phyloP scores from a whole-genome alignment of 2,888 invertebrate species.

The Venusia cambrica region DNA sequence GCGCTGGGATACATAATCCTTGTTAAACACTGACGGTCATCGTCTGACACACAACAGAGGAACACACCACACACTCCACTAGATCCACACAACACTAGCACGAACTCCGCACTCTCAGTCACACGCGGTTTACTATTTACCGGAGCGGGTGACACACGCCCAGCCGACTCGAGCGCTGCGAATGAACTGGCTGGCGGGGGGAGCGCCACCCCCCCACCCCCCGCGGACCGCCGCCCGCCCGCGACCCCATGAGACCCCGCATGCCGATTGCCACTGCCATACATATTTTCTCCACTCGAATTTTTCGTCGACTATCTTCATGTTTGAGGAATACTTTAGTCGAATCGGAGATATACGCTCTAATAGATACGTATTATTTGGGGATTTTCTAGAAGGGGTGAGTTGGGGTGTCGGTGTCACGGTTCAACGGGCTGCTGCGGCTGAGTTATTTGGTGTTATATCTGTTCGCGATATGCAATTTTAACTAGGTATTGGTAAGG shows the following conservation, averaged over 20 bases:
- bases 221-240: conserved; percentile 42
- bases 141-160: conserved; percentile 43
- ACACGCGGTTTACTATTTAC: conserved; percentile 57
- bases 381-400: conserved; percentile 60
- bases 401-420: conserved; percentile 51
- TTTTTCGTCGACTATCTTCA: conserved; percentile 79
- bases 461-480: conserved; percentile 54
- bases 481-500: conserved; percentile 34
- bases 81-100: conserved; percentile 62
- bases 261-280: conserved; percentile 66
- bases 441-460: conserved; percentile 51
- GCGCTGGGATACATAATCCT: conserved; percentile 92
- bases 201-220: conserved; percentile 51
- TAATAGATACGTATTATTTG: conserved; percentile 77
- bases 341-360: conserved; percentile 77
- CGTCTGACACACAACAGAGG: conserved; percentile 57
- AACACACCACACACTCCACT: conserved; percentile 73
- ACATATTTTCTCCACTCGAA: conserved; percentile 78
- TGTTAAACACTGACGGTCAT: conserved; percentile 77
- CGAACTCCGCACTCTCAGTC: conserved; percentile 56
- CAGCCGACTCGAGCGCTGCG: conserved; percentile 44
- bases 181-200: conserved; percentile 59
- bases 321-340: conserved; percentile 78
- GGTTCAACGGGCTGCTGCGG: conserved; percentile 45
- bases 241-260: conserved; percentile 57